Base-by-base conservation (phyloP, 2,888 invertebrate species). In the Furcula furcula region DNA sequence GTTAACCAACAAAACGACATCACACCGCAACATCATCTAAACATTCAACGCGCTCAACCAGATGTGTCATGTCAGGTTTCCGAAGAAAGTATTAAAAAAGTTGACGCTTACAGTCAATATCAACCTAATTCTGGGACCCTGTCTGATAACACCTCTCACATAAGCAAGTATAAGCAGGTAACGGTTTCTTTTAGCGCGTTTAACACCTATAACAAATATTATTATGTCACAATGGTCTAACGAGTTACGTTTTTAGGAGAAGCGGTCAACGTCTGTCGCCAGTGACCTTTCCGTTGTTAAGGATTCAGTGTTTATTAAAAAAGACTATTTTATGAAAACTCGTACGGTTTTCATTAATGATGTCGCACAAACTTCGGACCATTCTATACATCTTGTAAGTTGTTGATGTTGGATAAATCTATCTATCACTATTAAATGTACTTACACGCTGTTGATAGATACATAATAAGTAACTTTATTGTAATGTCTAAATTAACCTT, bases 301-400 rank as follows among this genome's bases (percentile, higher is more conserved):
- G 7, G 40, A 42, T 29, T 13, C 23, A 13, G 11, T 3, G 1
- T 3, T n/a, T 3, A 27, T 27, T n/a, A 16, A 14, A 16, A 16
- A 27, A 6, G 7, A 10, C 11, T 18, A 7, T 2, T 10, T 7
- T 7, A 27, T 7, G 2, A 9, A 10, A 13, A 29, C 27, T 19
- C 34, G 30, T 6, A 33, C 34, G 12, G 21, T 32, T 26, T 30
- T 45, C 25, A 35, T 45, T 11, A 49, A 48, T 21, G 41, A 50
- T 21, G 40, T 39, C 18, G 58, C 49, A 4, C 82, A 85, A 65
- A 85, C 84, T 2, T 84, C 80, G 1, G 68, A 78, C 46, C 65
- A 68, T 49, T 63, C 78, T 5, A 76, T 85, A 49, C 40, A 35
- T 27, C 45, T 83, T 28, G 83, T 84, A 61, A 74, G 77, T 66